Evolutionary conservation across 2,888 invertebrate genomes (phyloP).

Genomic region (Tetranychus truncatus): DNA sequence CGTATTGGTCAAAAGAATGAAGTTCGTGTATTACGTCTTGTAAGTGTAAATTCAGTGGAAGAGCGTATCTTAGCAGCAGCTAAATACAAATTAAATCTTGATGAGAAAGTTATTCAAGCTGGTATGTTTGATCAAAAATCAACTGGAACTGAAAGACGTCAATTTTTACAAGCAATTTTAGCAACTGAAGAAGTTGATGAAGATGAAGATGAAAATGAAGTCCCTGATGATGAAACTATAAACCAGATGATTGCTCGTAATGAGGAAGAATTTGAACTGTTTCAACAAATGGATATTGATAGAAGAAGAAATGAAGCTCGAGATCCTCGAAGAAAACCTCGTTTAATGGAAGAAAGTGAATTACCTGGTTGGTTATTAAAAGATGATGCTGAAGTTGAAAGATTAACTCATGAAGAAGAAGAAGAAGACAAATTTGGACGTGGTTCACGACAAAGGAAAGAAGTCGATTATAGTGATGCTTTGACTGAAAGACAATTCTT

Average conservation of each 20-base stretch:
- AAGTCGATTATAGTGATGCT: constrained; percentile 92
- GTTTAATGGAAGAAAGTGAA: constrained; percentile 82
- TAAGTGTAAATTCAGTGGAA: constrained; percentile 98
- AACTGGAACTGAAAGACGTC: constrained; percentile 84
- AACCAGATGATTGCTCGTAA: constrained; percentile 96
- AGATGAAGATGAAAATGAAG: constrained; percentile 84
- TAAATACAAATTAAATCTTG: constrained; percentile 93
- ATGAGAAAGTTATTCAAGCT: constrained; percentile 98
- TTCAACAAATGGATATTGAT: constrained; percentile 72
- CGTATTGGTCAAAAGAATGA: constrained; percentile 97
- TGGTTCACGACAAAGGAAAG: constrained; percentile 78
- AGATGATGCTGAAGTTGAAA: constrained; percentile 66
- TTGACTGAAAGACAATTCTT: constrained; percentile 96
- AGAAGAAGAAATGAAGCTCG: constrained; percentile 56
- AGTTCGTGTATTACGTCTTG: constrained; percentile 82
- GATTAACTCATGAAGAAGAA: constrained; percentile 36
- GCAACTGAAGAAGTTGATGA: constrained; percentile 87
- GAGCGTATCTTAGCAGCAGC: constrained; percentile 96
- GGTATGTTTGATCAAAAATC: constrained; percentile 99
- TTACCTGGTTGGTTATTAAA: constrained; percentile 86
- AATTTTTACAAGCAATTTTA: constrained; percentile 81
- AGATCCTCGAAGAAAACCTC: constrained; percentile 54
- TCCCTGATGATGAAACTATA: constrained; percentile 95
- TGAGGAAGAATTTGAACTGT: constrained; percentile 80
- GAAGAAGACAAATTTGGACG: constrained; percentile 62